phyloP scores from a whole-genome alignment of 2,888 invertebrate species.

The Mythimna pallens region DNA sequence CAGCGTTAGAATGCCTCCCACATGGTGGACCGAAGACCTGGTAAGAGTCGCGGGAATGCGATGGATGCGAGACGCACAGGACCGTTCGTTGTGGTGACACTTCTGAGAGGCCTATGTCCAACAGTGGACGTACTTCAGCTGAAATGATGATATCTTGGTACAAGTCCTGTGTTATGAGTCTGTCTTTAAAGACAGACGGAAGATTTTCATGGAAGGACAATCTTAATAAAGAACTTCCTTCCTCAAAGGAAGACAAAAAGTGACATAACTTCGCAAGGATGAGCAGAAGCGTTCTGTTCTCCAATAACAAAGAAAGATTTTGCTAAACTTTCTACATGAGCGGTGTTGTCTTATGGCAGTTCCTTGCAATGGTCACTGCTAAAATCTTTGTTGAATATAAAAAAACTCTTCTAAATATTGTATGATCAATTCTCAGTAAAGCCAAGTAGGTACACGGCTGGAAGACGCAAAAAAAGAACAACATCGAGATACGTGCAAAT shows the following conservation, averaged over 20 bases:
- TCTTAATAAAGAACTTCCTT: no score
- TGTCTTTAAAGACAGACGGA: no score
- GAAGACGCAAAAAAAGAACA: constrained; percentile 4
- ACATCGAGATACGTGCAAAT: constrained; percentile 22
- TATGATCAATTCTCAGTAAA: not conserved
- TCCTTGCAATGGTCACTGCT: not conserved
- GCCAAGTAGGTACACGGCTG: not conserved
- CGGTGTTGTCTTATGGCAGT: not conserved
- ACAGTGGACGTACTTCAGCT: no score
- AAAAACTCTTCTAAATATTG: not conserved
- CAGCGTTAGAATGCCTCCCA: no score
- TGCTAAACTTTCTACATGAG: not conserved
- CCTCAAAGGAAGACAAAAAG: not conserved
- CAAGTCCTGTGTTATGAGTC: no score
- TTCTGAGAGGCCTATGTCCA: no score
- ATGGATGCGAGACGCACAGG: no score
- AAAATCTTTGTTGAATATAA: not conserved
- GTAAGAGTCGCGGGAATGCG: no score
- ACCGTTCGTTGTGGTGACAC: no score
- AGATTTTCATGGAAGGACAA: not conserved
- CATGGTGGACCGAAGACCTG: no score
- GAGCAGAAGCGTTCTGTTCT: not conserved
- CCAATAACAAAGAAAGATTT: not conserved
- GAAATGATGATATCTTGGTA: no score
- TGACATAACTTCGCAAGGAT: not conserved